Conservation (phyloP, 1,140 invertebrate species). For the Colletes latitarsis region DNA sequence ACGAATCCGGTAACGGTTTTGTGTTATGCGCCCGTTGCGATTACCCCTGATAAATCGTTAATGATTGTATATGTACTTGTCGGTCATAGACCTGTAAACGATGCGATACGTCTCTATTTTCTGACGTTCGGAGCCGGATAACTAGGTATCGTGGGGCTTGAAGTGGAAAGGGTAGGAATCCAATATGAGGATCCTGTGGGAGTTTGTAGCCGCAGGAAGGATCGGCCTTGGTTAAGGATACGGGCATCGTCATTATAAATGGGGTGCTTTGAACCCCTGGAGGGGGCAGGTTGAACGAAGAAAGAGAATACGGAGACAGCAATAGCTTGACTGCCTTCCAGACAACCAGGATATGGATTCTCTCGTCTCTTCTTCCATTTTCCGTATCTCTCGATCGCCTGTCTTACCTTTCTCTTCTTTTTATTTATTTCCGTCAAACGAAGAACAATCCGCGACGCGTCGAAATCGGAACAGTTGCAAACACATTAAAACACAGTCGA, state of each 20-base stretch:
- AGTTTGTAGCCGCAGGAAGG: slow-evolving; percentile 48
- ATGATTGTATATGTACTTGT: slow-evolving; percentile 13
- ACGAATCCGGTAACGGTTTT: neutral
- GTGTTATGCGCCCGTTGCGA: neutral
- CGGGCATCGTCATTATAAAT: slow-evolving; percentile 61
- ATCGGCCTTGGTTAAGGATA: slow-evolving; percentile 50
- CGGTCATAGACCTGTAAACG: slow-evolving; percentile 19
- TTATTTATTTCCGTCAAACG: slow-evolving; percentile 42
- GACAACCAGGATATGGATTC: slow-evolving; percentile 19
- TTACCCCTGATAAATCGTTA: slow-evolving; percentile 22
- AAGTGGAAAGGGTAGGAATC: slow-evolving; percentile 46
- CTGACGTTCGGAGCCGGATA: slow-evolving; percentile 35
- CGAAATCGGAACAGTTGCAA: slow-evolving; percentile 21
- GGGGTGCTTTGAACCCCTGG: slow-evolving; percentile 54
- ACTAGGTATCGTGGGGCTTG: slow-evolving; percentile 41
- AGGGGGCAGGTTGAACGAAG: neutral
- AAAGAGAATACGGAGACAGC: slow-evolving; percentile 5
- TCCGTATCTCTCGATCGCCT: neutral
- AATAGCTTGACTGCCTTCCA: slow-evolving; percentile 55
- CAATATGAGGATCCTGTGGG: slow-evolving; percentile 53
- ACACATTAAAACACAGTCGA: slow-evolving; percentile 21
- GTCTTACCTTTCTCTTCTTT: neutral
- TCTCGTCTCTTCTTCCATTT: neutral
- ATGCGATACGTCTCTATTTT: slow-evolving; percentile 56
- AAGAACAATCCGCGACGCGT: slow-evolving; percentile 29